Base-by-base conservation (phyloP, 2,888 invertebrate species). In the Cataglyphis livida region DNA sequence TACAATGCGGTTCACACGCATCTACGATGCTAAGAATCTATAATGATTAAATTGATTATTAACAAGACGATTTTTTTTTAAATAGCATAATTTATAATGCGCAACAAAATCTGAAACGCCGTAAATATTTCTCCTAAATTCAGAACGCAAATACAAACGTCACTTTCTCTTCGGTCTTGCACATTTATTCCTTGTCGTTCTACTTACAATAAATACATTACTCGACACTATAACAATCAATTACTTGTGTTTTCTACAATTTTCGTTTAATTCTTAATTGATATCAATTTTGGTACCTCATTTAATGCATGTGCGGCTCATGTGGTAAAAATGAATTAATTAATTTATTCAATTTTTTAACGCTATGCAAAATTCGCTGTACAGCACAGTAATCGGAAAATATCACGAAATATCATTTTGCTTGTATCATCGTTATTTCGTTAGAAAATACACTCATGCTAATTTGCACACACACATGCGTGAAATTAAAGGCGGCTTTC, bases 181-280 rank as follows among this genome's bases (percentile, higher is more conserved):
- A 79, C 35, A 79, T 79, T 79, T 79, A 79, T 79, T 79, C 71
- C 25, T 66, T 28, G 71, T 32, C 66, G 59, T 79, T 35, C 78
- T 70, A 79, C 78, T 70, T 79, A 78, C 70, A 78, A 71, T 71
- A 79, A 71, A 71, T 61, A 71, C 78, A 71, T 35, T 35, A 25
- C 71, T 71, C 35, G 59, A 70, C 12, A 70, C 59, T 18, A 18
- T 70, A 68, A 66, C 68, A 44, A 44, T 59, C 78, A 21, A 15
- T 41, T 25, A 70, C 25, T 25, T 32, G 70, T 44, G 59, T 48
- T 79, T 41, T 35, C 70, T 57, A 78, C 59, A 44, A 12, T 41
- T 32, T 41, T 70, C 57, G 59, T 44, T 35, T 21, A 15, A 18
- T 25, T 2, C 41, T 48, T 79, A 79, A 79, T 61, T 44, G 28